Evolutionary conservation across 2,797 vertebrate genomes (phyloP), one percentile per base, ranked within the genome.

Genomic region (Lacerta agilis): DNA sequence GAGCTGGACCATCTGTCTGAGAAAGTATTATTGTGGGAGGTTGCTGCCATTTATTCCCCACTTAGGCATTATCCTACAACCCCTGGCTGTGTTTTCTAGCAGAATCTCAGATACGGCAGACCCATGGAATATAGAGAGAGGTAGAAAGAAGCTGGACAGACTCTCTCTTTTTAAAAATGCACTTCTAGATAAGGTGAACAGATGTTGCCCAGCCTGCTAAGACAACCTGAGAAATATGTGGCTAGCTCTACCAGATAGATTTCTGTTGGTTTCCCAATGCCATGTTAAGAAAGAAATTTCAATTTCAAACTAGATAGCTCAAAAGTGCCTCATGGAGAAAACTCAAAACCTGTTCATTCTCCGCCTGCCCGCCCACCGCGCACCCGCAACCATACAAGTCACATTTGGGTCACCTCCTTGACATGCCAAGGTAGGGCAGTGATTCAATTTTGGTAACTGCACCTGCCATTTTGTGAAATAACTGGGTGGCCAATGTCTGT

Each of bases 281-380:
- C 20, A 79, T 72, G 18, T 49, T 2, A 61, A 45, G 25, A 78
- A 85, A 78, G 61, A 15, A 73, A 43, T 43, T 87, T 27, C 38
- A 67, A 3, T 82, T 66, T 64, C 61, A 6, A 5, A 67, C 29
- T 67, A 77, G 41, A 77, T 43, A 76, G 29, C 61, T 78, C 45
- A 27, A 33, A 78, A 27, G 25, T 73, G 4, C 3, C 1, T 20
- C 92, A 93, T 93, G 92, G 93, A 92, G 92, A 75, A 0, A 33
- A 83, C 79, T 92, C 88, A 83, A 90, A 90, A 36, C 43, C 77
- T 86, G 55, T 76, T 41, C 49, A 76, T 83, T 91, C 79, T 49
- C 45, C 11, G 11, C 43, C 43, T 8, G 8, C 43, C 43, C 8
- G 8, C 45, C 41, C 45, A 10, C 9, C 9, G 45, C 45, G 45